Percentiles rank a stretch among this genome's conserved stretches.
phyloP scores from a whole-genome alignment of 2,797 vertebrate genomes.

The Anomalospiza imberbis region DNA sequence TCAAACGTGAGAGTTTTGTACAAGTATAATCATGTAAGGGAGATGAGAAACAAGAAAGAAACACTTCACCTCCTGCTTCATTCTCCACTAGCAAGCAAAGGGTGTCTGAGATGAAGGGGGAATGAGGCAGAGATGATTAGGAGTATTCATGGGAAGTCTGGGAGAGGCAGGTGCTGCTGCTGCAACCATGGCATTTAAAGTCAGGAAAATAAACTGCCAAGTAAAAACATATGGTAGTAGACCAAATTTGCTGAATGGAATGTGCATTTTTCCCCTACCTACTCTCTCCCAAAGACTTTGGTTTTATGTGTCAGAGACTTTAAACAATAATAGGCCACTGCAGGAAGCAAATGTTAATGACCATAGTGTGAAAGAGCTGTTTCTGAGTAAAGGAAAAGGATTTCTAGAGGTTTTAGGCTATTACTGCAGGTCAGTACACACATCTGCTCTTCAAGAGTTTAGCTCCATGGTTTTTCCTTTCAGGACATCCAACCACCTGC shows the following conservation, averaged over 20 bases:
- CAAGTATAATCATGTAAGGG: background rate
- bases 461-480: background rate
- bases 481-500: background rate
- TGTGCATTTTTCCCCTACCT: background rate
- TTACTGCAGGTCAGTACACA: background rate
- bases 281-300: background rate
- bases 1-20: background rate
- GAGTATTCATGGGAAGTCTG: background rate
- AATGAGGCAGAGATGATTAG: background rate
- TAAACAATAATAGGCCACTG: background rate
- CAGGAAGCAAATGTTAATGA: constrained; percentile 3
- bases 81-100: background rate
- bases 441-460: constrained; percentile 19
- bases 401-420: background rate
- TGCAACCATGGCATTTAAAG: background rate
- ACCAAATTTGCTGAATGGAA: background rate
- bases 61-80: background rate
- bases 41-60: constrained; percentile 1
- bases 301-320: constrained; percentile 32
- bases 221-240: background rate
- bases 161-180: background rate
- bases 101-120: background rate
- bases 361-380: background rate
- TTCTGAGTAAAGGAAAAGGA: background rate
- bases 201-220: background rate